These are phyloP conservation scores for Sorex araneus DNA, from an alignment of 2,113 vertebrate genomes.

Conservation along the genomic window DNA sequence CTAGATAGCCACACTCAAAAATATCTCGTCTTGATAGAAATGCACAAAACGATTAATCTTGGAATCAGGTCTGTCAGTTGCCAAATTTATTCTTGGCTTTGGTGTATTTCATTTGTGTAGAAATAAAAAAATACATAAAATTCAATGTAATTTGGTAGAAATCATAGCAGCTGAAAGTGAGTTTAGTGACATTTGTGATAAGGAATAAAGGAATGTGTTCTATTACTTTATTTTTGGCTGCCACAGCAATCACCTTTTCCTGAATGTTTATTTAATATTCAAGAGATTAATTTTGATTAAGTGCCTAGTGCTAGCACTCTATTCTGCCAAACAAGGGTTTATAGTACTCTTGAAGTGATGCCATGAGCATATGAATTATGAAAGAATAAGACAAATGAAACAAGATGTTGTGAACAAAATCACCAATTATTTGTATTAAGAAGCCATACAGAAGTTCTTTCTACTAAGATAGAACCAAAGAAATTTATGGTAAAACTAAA, in stretches of 20 bases:
- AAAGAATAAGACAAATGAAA: slow-evolving; percentile 18
- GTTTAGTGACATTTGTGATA: neutral
- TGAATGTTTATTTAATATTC: slow-evolving; percentile 57
- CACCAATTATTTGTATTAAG: neutral
- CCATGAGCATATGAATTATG: neutral
- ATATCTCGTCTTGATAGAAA: slow-evolving; percentile 14
- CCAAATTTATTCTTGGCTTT: neutral
- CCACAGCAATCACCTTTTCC: slow-evolving; percentile 18
- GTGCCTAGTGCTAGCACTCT: neutral
- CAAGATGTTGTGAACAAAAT: slow-evolving; percentile 19
- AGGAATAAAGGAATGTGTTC: neutral
- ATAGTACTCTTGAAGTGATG: neutral
- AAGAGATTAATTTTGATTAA: slow-evolving; percentile 47
- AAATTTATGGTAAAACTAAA: neutral
- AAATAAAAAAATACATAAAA: neutral
- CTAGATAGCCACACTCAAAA: slow-evolving; percentile 19
- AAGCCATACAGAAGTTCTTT: neutral
- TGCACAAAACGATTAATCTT: neutral
- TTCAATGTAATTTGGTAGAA: neutral
- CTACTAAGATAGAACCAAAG: slow-evolving; percentile 8
- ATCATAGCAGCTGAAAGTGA: neutral
- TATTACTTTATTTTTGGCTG: neutral
- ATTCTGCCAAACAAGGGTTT: slow-evolving; percentile 1
- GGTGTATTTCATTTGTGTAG: neutral
- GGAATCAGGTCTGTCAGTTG: neutral